phyloP scores from a whole-genome alignment of 2,797 vertebrate species.

The Hypotaenidia okinawae region DNA sequence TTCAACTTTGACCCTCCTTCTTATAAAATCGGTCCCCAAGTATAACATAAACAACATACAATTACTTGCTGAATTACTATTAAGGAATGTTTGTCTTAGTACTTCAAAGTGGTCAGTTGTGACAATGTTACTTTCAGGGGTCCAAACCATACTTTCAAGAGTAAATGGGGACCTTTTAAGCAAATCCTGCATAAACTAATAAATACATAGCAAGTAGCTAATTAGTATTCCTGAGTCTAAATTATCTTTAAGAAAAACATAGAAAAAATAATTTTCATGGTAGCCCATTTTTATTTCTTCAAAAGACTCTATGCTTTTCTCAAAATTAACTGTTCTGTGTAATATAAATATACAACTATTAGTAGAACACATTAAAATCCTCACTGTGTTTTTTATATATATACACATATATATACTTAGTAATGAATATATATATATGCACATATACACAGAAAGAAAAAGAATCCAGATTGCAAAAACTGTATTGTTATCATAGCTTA shows the following conservation, averaged over 20 bases:
- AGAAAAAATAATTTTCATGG: not conserved
- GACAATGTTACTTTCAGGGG: not conserved
- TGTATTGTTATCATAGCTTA: not conserved
- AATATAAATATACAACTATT: not conserved
- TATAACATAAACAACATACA: not conserved
- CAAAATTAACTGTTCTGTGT: not conserved
- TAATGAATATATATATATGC: not conserved
- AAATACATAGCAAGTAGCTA: not conserved
- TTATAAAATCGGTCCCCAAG: not conserved
- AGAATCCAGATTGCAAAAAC: not conserved
- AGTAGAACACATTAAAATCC: not conserved
- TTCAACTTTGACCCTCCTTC: constrained; percentile 42
- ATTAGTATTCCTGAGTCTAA: not conserved
- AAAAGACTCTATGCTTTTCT: not conserved
- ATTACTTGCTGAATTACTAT: not conserved
- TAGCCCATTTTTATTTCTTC: not conserved
- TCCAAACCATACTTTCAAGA: not conserved
- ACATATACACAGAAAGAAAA: not conserved
- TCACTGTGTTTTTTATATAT: not conserved
- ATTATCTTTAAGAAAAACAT: not conserved
- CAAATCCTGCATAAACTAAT: not conserved
- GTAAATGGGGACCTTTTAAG: not conserved
- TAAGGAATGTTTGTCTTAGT: not conserved
- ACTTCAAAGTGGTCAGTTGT: not conserved
- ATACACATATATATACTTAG: not conserved